Percentiles rank a stretch among this genome's conserved stretches.
phyloP scores from a whole-genome alignment of 2,888 invertebrate species.

The Diaphora mendica region DNA sequence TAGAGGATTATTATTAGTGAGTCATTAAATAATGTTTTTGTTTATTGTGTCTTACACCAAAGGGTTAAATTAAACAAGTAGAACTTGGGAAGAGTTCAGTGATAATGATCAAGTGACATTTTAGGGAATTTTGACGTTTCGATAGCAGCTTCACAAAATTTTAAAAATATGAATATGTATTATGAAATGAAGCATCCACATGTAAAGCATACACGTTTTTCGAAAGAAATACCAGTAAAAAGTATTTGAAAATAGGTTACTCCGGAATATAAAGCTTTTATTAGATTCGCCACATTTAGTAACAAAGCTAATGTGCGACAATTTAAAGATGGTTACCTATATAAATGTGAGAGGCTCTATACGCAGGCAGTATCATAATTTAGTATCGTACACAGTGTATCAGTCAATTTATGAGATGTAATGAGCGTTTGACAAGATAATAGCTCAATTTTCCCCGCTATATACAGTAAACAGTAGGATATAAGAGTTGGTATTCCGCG shows the following conservation, averaged over 20 bases:
- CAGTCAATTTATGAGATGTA: constrained; percentile 44
- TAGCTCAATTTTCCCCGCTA: constrained; percentile 54
- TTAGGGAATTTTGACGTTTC: no score
- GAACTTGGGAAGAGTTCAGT: background rate
- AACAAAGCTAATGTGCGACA: background rate
- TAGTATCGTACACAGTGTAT: constrained; percentile 20
- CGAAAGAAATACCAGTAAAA: no score
- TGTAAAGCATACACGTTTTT: no score
- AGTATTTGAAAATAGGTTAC: no score
- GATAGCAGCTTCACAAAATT: no score
- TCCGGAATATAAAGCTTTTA: background rate
- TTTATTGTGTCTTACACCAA: background rate
- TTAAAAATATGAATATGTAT: no score
- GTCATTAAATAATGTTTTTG: background rate
- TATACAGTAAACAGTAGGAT: constrained; percentile 40
- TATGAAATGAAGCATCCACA: no score
- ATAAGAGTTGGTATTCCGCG: constrained; percentile 61
- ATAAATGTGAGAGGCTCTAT: background rate
- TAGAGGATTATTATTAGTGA: background rate
- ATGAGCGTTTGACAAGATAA: constrained; percentile 54
- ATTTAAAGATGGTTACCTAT: constrained; percentile 16
- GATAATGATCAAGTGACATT: background rate
- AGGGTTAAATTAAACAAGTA: background rate
- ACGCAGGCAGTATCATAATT: background rate
- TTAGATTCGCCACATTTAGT: background rate